Evolutionary conservation across 2,797 vertebrate genomes (phyloP), one percentile per base, ranked within the genome.

Genomic region (Limnodromus scolopaceus): DNA sequence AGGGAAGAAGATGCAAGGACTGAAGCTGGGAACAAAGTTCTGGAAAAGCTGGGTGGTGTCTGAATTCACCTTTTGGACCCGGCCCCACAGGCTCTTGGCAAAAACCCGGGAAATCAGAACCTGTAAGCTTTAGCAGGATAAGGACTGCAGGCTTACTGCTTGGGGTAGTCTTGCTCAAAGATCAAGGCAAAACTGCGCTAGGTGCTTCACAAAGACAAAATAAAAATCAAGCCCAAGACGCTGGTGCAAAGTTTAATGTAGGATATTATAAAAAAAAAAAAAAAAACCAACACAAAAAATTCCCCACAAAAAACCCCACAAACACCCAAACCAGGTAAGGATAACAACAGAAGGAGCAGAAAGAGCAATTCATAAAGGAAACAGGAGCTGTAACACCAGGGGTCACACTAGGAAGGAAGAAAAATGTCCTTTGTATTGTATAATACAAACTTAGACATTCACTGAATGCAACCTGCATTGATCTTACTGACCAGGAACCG

Each of bases 1-100:
- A 88, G 43, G 68, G 64, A 81, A 94, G 60, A 87, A 55, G 89
- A 92, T 11, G 16, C 74, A 64, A 75, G 63, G 68, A 83, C 15
- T 78, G 93, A 92, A 78, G 84, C 94, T 89, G 60, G 64, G 82
- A 91, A 82, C 80, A 64, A 80, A 94, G 69, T 94, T 89, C 78
- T 89, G 34, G 84, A 78, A 70, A 87, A 91, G 71, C 69, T 88
- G 80, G 69, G 38, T 32, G 54, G 61, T 68, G 39, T 70, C 41
- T 76, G 81, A 80, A 84, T 51, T 77, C 65, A 88, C 81, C 84
- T 82, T 80, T 24, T 82, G 41, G 77, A 93, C 60, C 34, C 1
- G 1, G 53, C 68, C 53, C 86, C 64, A 41, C 38, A 58, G 55
- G 9, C 41, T 34, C 75, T 54, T 88, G 89, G 80, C 74, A 86